Percentiles rank a stretch among this genome's conserved stretches.
These are phyloP conservation scores for Picus viridis DNA, from an alignment of 2,797 vertebrate genomes.

Conservation along the genomic window DNA sequence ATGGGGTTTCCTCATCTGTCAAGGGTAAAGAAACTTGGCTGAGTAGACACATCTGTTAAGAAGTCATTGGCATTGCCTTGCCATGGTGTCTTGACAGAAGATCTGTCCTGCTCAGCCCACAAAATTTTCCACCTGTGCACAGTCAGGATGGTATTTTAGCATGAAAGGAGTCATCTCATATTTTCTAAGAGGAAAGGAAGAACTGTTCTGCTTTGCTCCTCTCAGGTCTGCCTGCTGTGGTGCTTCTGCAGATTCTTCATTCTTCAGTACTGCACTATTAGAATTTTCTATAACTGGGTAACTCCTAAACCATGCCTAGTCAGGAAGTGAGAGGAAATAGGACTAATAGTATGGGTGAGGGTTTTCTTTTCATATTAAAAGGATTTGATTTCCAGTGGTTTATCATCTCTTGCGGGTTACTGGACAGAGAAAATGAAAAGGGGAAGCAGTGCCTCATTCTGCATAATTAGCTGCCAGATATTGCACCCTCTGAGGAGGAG, in stretches of 20 bases:
- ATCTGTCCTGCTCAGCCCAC: neutral
- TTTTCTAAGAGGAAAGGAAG: neutral
- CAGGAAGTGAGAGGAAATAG: neutral
- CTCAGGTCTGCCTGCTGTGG: neutral
- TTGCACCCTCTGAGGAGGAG: neutral
- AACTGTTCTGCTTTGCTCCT: neutral
- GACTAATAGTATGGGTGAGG: neutral
- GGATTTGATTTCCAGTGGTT: neutral
- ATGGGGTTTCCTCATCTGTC: slow-evolving; percentile 25
- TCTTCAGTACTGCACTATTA: neutral
- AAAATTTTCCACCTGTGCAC: neutral
- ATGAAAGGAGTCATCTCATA: neutral
- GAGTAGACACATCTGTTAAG: neutral
- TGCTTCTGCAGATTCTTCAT: neutral
- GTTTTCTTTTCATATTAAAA: neutral
- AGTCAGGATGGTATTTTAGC: neutral
- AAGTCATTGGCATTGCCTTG: neutral
- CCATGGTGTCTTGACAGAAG: neutral
- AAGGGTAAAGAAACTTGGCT: slow-evolving; percentile 5
- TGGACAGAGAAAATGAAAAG: neutral
- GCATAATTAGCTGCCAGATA: neutral
- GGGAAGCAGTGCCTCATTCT: neutral
- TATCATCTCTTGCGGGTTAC: neutral
- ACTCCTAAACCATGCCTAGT: neutral
- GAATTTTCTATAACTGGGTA: neutral